A percentile compares a stretch with the other conserved stretches of the same genome.
Evolutionary conservation across 2,797 vertebrate genomes (phyloP).

Genomic region (Sebastes cheni): DNA sequence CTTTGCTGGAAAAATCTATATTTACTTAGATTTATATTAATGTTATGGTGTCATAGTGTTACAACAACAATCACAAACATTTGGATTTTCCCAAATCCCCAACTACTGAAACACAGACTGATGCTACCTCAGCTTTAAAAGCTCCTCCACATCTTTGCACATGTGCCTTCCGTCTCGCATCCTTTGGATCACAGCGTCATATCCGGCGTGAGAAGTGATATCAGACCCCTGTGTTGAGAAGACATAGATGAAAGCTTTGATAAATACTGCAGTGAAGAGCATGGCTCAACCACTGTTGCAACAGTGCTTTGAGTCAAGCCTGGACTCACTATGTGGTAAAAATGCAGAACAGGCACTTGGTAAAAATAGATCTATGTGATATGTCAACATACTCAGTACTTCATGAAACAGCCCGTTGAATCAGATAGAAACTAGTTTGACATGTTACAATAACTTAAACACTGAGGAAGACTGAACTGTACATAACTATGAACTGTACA

Average conservation of each 20-base stretch:
- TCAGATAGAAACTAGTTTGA: not conserved
- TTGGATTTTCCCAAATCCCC: not conserved
- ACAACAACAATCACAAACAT: not conserved
- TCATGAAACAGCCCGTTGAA: not conserved
- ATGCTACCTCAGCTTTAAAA: slow-evolving; percentile 89
- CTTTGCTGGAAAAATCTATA: not conserved
- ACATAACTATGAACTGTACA: not conserved
- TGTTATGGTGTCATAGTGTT: not conserved
- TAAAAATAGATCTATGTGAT: slow-evolving; percentile 9
- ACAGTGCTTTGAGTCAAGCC: slow-evolving; percentile 32
- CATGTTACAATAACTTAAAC: not conserved
- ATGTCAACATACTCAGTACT: not conserved
- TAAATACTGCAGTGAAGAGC: not conserved
- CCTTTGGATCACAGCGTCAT: slow-evolving; percentile 87
- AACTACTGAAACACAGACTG: not conserved
- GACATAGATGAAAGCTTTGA: not conserved
- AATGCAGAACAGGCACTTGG: slow-evolving; percentile 68
- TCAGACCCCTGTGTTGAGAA: slow-evolving; percentile 84
- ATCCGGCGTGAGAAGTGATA: slow-evolving; percentile 88
- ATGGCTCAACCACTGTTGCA: slow-evolving; percentile 45
- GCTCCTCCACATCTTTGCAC: slow-evolving; percentile 96
- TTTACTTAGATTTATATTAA: not conserved
- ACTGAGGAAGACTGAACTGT: not conserved
- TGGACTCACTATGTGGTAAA: slow-evolving; percentile 18
- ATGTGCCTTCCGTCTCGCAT: slow-evolving; percentile 90